Percentiles rank a stretch among this genome's conserved stretches.
Evolutionary conservation across 2,888 invertebrate genomes (phyloP).

Genomic region (Latrodectus hesperus): DNA sequence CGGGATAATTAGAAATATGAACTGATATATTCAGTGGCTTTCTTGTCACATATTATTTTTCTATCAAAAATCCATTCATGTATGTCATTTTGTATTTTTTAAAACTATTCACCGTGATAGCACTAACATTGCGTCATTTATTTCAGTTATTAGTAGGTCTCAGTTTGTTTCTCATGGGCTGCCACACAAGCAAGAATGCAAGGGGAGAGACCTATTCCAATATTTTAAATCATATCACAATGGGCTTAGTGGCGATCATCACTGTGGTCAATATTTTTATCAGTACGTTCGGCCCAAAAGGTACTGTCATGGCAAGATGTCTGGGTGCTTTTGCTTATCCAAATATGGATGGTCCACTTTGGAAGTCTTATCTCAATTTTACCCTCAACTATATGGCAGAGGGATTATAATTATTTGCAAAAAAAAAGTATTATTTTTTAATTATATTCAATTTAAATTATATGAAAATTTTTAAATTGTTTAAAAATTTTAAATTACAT

Average conservation of each 20-base stretch:
- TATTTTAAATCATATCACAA: conserved; percentile 68
- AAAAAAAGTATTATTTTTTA: not conserved
- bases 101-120: too few species aligned
- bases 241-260: conserved; percentile 70
- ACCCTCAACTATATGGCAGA: conserved; percentile 24
- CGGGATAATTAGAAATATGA: too few species aligned
- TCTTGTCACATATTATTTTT: too few species aligned
- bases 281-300: conserved; percentile 64
- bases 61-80: too few species aligned
- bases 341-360: conserved; percentile 30
- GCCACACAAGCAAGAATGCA: conserved; percentile 35
- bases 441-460: too few species aligned
- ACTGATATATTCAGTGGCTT: too few species aligned
- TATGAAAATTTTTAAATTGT: too few species aligned
- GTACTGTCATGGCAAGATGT: conserved; percentile 41
- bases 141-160: conserved; percentile 68
- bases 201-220: conserved; percentile 51
- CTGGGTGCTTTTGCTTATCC: conserved; percentile 56
- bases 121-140: not conserved
- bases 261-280: conserved; percentile 70
- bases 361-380: conserved; percentile 23
- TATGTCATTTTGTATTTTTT: too few species aligned
- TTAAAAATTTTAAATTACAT: too few species aligned
- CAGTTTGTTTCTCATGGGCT: conserved; percentile 70
- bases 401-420: not conserved